Base-by-base conservation (phyloP, 1,140 invertebrate species). In the Plutomurus gul region DNA sequence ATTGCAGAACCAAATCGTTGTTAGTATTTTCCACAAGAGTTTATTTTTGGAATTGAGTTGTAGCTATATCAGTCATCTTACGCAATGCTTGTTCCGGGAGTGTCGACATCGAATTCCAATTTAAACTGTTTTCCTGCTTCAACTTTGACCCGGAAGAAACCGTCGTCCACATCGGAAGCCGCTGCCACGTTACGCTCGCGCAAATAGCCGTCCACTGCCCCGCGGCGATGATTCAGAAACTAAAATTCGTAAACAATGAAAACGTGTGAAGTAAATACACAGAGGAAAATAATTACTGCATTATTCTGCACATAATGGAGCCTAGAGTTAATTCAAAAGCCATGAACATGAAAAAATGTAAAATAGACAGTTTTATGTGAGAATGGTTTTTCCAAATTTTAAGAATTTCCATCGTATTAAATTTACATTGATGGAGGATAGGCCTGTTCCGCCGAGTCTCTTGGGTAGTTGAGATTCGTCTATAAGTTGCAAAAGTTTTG, bases 401-500 rank as follows among this genome's bases (percentile, higher is more conserved):
- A n/a, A n/a, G n/a, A n/a, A n/a, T n/a, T n/a, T n/a, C n/a, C n/a
- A n/a, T n/a, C n/a, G n/a, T n/a, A n/a, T n/a, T n/a, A n/a, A n/a
- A n/a, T 16, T 22, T 43, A 71, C 76, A 65, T 10, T 27, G n/a
- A 56, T 46, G 1, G 51, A 5, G 0, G 39, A 49, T 3, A 20
- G 3, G 0, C 18, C 22, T 7, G 87, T 91, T 0, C 95, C 96
- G 18, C 95, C 96, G 80, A 91, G 94, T 85, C 91, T 89, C 22
- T 87, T 89, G 0, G 96, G 95, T 18, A 97, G 86, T 80, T 93
- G 90, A 81, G 94, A 91, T 0, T 91, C 85, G 11, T 91, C 87
- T 3, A 93, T 88, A 47, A 88, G 84, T 25, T 90, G 88, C 11
- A 94, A 87, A 11, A 97, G 85, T 11, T 89, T 90, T 13, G 91